Evolutionary conservation across 2,888 invertebrate species (phyloP).

Genomic region (Parnassius apollo): DNA sequence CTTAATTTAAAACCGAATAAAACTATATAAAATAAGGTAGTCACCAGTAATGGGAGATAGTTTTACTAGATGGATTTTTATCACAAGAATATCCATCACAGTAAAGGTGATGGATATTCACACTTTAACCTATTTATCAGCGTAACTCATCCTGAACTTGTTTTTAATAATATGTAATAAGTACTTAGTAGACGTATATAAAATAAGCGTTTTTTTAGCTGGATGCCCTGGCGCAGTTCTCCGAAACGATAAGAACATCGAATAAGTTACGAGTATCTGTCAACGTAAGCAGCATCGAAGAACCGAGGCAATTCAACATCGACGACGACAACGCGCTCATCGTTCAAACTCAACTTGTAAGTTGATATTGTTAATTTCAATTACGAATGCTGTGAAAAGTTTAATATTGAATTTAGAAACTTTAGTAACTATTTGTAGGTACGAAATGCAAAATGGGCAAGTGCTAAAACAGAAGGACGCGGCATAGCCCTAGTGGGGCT

Average conservation of each 20-base stretch:
- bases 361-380: slow-evolving; percentile 29
- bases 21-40: too few relatives aligned
- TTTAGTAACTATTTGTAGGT: slow-evolving; percentile 42
- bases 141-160: too few relatives aligned
- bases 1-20: too few relatives aligned
- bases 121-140: too few relatives aligned
- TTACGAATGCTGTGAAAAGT: neutral
- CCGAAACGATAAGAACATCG: slow-evolving; percentile 54
- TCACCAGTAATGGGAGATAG: too few relatives aligned
- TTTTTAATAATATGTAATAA: too few relatives aligned
- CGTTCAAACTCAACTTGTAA: slow-evolving; percentile 89
- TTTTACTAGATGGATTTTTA: too few relatives aligned
- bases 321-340: slow-evolving; percentile 89
- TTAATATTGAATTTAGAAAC: too few relatives aligned
- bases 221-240: slow-evolving; percentile 72
- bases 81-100: too few relatives aligned
- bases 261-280: slow-evolving; percentile 65
- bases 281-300: slow-evolving; percentile 66
- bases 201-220: slow-evolving; percentile 45
- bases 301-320: slow-evolving; percentile 83
- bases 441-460: slow-evolving; percentile 81
- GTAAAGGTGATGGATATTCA: too few relatives aligned
- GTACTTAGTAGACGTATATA: too few relatives aligned
- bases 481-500: slow-evolving; percentile 91
- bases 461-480: slow-evolving; percentile 88